Percentiles rank a stretch among this genome's conserved stretches.
These are phyloP conservation scores for Acipenser oxyrinchus DNA, from an alignment of 2,797 vertebrate genomes.

Conservation along the genomic window DNA sequence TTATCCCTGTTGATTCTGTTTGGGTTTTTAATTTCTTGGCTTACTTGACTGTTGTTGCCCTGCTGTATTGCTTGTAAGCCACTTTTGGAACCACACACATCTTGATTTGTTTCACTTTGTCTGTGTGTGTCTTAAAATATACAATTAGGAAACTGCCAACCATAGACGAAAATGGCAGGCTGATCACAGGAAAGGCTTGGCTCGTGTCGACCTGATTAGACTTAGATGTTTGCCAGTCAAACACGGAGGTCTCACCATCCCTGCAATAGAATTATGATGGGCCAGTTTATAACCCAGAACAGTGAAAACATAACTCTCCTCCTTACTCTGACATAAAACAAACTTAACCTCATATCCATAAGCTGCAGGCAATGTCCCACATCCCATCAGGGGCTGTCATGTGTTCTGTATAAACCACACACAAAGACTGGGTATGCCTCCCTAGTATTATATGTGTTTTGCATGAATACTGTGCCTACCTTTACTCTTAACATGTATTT, in stretches of 20 bases:
- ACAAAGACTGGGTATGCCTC: too few species aligned
- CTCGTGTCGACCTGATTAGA: not conserved
- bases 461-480: too few species aligned
- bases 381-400: too few species aligned
- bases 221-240: slow-evolving; percentile 38
- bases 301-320: slow-evolving; percentile 33
- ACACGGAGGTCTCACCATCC: slow-evolving; percentile 44
- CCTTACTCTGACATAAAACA: slow-evolving; percentile 15
- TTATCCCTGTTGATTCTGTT: not conserved
- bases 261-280: slow-evolving; percentile 43
- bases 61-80: not conserved
- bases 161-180: slow-evolving; percentile 25
- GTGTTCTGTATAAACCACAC: too few species aligned
- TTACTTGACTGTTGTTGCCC: slow-evolving; percentile 6
- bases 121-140: not conserved
- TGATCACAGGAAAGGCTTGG: not conserved
- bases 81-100: slow-evolving; percentile 9
- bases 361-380: too few species aligned
- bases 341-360: too few species aligned
- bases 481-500: too few species aligned
- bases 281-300: slow-evolving; percentile 44
- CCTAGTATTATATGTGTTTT: too few species aligned
- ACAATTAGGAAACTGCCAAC: slow-evolving; percentile 30
- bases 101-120: not conserved
- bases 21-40: not conserved